phyloP scores from a whole-genome alignment of 2,797 vertebrate genomes.

The Phataginus tricuspis region DNA sequence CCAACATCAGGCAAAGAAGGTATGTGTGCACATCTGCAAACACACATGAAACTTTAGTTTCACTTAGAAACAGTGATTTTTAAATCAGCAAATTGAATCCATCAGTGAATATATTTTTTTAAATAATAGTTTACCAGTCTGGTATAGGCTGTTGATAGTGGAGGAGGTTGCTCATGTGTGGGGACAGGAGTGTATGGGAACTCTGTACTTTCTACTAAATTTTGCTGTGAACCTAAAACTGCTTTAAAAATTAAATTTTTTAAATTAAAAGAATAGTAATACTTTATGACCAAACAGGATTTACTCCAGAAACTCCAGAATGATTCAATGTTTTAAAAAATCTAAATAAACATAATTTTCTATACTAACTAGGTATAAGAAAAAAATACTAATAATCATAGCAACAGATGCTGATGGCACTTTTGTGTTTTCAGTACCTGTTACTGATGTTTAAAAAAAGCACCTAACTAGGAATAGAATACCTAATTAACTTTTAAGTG shows the following conservation, averaged over 20 bases:
- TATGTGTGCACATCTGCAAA: neutral
- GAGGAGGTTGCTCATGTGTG: neutral
- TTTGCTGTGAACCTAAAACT: constrained; percentile 3
- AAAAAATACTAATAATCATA: neutral
- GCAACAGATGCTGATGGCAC: neutral
- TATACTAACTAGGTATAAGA: neutral
- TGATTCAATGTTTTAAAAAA: neutral
- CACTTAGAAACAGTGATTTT: neutral
- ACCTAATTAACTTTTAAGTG: neutral
- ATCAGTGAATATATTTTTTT: neutral
- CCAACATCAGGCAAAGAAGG: neutral
- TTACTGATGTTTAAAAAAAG: neutral
- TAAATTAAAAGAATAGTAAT: neutral
- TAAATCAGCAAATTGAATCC: neutral
- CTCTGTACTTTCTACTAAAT: neutral
- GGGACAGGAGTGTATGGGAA: neutral
- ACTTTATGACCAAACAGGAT: neutral
- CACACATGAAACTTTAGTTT: neutral
- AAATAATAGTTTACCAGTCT: neutral
- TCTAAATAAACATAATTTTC: neutral
- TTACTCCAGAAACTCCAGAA: neutral
- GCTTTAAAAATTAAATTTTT: neutral
- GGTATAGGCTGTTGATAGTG: neutral
- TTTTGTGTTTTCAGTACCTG: neutral
- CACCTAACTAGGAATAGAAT: neutral